phyloP scores from a whole-genome alignment of 1,140 invertebrate species.

The Aethina tumida region DNA sequence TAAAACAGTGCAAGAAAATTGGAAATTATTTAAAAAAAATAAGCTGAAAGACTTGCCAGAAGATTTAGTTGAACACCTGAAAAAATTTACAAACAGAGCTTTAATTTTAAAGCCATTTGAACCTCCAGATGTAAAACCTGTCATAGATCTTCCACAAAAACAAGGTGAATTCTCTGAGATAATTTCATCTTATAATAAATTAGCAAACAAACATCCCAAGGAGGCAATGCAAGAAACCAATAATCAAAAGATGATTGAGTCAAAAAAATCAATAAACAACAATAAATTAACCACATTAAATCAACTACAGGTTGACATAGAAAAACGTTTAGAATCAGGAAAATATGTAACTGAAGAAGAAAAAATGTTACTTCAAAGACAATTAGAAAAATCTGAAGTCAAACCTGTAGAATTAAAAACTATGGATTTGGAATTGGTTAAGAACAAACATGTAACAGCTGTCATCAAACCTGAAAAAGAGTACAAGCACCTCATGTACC shows the following conservation, averaged over 20 bases:
- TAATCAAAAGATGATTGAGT: too few relatives aligned
- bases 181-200: conserved; percentile 32
- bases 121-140: conserved; percentile 3
- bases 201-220: conserved; percentile 24
- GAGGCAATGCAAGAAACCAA: neutral
- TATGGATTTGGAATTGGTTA: conserved; percentile 2
- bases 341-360: too few relatives aligned
- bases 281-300: too few relatives aligned
- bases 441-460: conserved; percentile 7
- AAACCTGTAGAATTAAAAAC: too few relatives aligned
- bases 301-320: too few relatives aligned
- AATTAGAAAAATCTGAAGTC: too few relatives aligned
- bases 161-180: conserved; percentile 37
- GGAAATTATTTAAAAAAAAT: conserved; percentile 48
- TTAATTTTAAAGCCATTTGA: conserved; percentile 20
- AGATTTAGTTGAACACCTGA: conserved; percentile 45
- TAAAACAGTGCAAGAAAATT: conserved; percentile 52
- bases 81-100: conserved; percentile 51
- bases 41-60: conserved; percentile 40
- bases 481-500: conserved; percentile 36
- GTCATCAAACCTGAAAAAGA: conserved; percentile 17
- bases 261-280: too few relatives aligned
- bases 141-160: neutral
- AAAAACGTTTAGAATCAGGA: too few relatives aligned
- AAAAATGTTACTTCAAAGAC: too few relatives aligned